A percentile compares a stretch with the other conserved stretches of the same genome.
phyloP scores from a whole-genome alignment of 2,797 vertebrate genomes.

The Cuniculus paca region DNA sequence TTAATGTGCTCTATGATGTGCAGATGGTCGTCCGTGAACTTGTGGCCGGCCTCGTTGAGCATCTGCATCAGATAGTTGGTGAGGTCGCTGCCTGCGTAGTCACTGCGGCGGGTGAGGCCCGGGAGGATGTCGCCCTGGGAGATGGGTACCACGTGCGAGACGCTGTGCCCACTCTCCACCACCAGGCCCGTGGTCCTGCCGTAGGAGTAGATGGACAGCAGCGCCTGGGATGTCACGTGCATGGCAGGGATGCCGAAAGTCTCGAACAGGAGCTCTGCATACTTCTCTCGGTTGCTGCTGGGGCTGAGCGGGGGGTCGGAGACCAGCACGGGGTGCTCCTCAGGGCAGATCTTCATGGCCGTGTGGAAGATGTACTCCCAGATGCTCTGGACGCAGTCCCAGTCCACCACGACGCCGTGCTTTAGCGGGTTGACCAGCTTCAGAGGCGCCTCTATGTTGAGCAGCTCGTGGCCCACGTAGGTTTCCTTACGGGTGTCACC shows the following conservation, averaged over 20 bases:
- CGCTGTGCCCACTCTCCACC: slow-evolving; percentile 80
- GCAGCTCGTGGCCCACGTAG: slow-evolving; percentile 80
- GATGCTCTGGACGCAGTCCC: slow-evolving; percentile 83
- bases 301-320: slow-evolving; percentile 83
- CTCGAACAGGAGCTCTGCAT: slow-evolving; percentile 84
- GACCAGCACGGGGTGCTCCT: slow-evolving; percentile 83
- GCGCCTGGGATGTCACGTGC: slow-evolving; percentile 79
- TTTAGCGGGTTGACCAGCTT: slow-evolving; percentile 79
- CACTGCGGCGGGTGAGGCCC: background rate
- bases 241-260: slow-evolving; percentile 81
- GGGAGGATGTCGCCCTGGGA: slow-evolving; percentile 79
- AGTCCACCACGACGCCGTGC: slow-evolving; percentile 80
- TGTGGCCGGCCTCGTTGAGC: slow-evolving; percentile 75
- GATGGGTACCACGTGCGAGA: slow-evolving; percentile 83
- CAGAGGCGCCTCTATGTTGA: slow-evolving; percentile 58
- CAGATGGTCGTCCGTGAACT: slow-evolving; percentile 68
- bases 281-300: slow-evolving; percentile 81
- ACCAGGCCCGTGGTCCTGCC: slow-evolving; percentile 85
- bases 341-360: slow-evolving; percentile 75
- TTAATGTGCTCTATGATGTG: slow-evolving; percentile 84
- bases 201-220: slow-evolving; percentile 84
- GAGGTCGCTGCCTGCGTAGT: slow-evolving; percentile 80
- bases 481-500: slow-evolving; percentile 71
- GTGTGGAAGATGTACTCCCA: slow-evolving; percentile 84
- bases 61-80: slow-evolving; percentile 82